Percentiles rank a stretch among this genome's conserved stretches.
phyloP scores from a whole-genome alignment of 2,888 invertebrate species.

The Dascillus cervinus region DNA sequence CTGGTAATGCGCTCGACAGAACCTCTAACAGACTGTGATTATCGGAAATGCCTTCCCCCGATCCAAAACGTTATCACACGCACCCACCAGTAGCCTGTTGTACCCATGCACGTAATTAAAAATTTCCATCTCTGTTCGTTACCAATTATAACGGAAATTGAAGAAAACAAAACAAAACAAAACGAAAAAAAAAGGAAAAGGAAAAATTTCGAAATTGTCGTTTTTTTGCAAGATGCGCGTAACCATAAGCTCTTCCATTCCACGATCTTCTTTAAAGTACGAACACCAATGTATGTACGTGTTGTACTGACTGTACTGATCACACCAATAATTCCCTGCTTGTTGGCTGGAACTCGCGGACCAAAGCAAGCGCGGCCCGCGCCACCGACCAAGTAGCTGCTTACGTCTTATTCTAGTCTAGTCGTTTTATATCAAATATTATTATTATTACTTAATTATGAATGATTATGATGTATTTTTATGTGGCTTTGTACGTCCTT shows the following conservation, averaged over 20 bases:
- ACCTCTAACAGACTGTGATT: constrained; percentile 46
- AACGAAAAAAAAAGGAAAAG: too few species aligned
- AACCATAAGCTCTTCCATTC: constrained; percentile 24
- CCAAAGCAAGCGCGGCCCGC: constrained; percentile 38
- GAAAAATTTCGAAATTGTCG: constrained; percentile 10
- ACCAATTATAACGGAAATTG: too few species aligned
- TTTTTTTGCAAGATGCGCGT: constrained; percentile 21
- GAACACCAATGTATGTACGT: constrained; percentile 37
- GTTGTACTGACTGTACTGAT: constrained; percentile 38
- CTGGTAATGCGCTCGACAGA: constrained; percentile 36
- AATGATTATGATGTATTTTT: constrained; percentile 41
- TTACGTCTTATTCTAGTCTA: constrained; percentile 39
- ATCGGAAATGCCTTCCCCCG: constrained; percentile 45
- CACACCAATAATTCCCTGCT: constrained; percentile 39
- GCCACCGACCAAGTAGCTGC: constrained; percentile 38
- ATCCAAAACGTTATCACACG: constrained; percentile 22
- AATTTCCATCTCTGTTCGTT: too few species aligned
- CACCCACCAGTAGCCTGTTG: constrained; percentile 18
- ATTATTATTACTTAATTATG: too few species aligned
- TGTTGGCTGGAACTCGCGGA: constrained; percentile 43
- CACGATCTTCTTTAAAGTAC: constrained; percentile 23
- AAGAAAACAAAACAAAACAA: too few species aligned
- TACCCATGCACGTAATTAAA: constrained; percentile 6
- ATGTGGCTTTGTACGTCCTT: constrained; percentile 41
- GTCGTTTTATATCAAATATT: constrained; percentile 42